Conservation (phyloP, 1,140 invertebrate genomes). For the Leptinotarsa lineolata region DNA sequence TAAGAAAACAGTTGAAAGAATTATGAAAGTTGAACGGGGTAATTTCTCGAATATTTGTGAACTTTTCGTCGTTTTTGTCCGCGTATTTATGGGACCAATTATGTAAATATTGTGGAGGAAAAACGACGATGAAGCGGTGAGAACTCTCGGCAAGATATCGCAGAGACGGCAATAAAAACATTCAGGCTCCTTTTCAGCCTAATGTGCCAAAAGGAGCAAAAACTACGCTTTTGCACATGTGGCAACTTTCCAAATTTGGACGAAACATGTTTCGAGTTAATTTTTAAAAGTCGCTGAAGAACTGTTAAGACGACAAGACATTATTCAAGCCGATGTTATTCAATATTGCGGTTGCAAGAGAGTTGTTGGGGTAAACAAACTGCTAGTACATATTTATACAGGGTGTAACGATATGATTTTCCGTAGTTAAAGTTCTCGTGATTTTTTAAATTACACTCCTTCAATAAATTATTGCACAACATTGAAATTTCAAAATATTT, state of each 20-base stretch:
- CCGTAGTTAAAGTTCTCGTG: too few species aligned
- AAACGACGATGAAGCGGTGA: slow-evolving; percentile 10
- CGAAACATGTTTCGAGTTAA: slow-evolving; percentile 4
- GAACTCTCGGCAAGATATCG: slow-evolving; percentile 11
- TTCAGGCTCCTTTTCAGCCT: slow-evolving; percentile 3
- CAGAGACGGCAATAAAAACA: slow-evolving; percentile 16
- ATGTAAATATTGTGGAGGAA: slow-evolving; percentile 14
- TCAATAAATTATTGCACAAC: too few species aligned
- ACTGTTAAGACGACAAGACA: neutral
- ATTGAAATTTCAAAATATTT: too few species aligned
- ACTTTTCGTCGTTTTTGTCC: slow-evolving; percentile 3
- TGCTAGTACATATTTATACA: neutral
- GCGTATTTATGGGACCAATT: slow-evolving; percentile 6
- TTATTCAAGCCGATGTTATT: neutral
- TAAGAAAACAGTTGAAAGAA: neutral
- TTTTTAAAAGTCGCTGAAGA: slow-evolving; percentile 7
- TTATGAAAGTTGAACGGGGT: slow-evolving; percentile 2
- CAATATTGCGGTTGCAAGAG: neutral
- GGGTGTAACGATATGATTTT: neutral
- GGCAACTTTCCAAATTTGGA: slow-evolving; percentile 24
- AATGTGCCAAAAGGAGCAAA: slow-evolving; percentile 17
- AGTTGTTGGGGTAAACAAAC: neutral
- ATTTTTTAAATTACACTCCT: too few species aligned
- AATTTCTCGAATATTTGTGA: slow-evolving; percentile 5
- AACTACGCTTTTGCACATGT: slow-evolving; percentile 8